Percentiles rank a stretch among this genome's conserved stretches.
These are phyloP conservation scores for Poecilia wingei DNA, from an alignment of 2,797 vertebrate species.

Conservation along the genomic window DNA sequence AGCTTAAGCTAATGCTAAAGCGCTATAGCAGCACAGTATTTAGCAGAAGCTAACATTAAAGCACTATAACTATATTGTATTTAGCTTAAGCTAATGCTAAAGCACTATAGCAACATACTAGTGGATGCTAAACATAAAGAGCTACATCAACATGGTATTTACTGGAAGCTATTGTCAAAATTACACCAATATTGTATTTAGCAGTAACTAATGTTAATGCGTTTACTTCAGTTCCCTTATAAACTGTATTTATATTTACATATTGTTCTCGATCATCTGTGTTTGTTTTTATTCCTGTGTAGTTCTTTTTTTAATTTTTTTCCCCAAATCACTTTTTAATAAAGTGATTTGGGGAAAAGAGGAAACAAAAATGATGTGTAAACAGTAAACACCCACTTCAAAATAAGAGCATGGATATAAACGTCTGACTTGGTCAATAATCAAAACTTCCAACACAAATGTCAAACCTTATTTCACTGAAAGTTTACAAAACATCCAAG, in stretches of 20 bases:
- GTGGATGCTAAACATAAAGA: too few species aligned
- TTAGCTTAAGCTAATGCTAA: too few species aligned
- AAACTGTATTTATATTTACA: not conserved
- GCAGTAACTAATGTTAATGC: not conserved
- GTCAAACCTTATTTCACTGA: not conserved
- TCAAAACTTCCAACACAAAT: not conserved
- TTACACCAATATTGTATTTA: too few species aligned
- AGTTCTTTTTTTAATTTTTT: too few species aligned
- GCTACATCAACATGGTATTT: not conserved
- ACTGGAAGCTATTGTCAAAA: not conserved
- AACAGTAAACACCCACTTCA: not conserved
- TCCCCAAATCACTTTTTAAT: too few species aligned
- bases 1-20: too few species aligned
- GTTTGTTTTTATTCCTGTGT: not conserved
- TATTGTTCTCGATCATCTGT: not conserved
- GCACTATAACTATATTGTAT: too few species aligned
- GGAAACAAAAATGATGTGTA: not conserved
- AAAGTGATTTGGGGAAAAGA: not conserved
- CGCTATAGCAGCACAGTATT: too few species aligned
- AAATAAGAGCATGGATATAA: not conserved
- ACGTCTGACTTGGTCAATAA: not conserved
- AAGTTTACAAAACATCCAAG: not conserved
- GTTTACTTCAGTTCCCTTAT: not conserved
- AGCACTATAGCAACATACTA: too few species aligned
- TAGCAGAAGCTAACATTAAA: too few species aligned